These are phyloP conservation scores for Dolichopus griseipennis DNA, from an alignment of 2,888 invertebrate genomes.

Conservation along the genomic window DNA sequence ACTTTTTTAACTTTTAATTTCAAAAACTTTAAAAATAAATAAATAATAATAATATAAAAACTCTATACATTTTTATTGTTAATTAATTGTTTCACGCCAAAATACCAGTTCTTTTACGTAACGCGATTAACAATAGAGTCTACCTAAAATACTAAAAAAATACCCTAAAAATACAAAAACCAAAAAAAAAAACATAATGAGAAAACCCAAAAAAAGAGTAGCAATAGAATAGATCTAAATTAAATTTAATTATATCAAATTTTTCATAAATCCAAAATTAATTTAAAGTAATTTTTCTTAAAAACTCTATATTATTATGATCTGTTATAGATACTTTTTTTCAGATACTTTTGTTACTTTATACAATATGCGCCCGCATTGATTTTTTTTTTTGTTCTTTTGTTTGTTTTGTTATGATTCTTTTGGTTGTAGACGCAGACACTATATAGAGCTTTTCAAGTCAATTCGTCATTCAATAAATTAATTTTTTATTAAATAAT, in stretches of 20 bases:
- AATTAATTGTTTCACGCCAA: conserved; percentile 3
- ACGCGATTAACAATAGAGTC: not conserved
- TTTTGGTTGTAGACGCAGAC: too few species aligned
- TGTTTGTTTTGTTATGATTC: not conserved
- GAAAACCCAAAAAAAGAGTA: not conserved
- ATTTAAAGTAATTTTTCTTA: not conserved
- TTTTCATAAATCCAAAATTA: conserved; percentile 1
- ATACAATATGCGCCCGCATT: not conserved
- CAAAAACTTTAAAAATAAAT: too few species aligned
- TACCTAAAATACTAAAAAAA: too few species aligned
- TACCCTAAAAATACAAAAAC: too few species aligned
- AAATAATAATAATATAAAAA: too few species aligned
- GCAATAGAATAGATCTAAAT: not conserved
- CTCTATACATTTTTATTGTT: not conserved
- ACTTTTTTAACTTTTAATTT: too few species aligned
- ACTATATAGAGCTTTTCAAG: not conserved
- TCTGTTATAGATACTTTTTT: too few species aligned
- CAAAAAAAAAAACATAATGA: too few species aligned
- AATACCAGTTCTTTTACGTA: conserved; percentile 3
- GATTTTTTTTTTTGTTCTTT: not conserved
- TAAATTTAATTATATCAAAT: conserved; percentile 1
- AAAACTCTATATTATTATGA: too few species aligned
- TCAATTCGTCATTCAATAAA: not conserved
- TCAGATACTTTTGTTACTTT: not conserved
- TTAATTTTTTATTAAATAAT: too few species aligned